phyloP scores from a whole-genome alignment of 2,797 vertebrate species.

The Champsocephalus esox region DNA sequence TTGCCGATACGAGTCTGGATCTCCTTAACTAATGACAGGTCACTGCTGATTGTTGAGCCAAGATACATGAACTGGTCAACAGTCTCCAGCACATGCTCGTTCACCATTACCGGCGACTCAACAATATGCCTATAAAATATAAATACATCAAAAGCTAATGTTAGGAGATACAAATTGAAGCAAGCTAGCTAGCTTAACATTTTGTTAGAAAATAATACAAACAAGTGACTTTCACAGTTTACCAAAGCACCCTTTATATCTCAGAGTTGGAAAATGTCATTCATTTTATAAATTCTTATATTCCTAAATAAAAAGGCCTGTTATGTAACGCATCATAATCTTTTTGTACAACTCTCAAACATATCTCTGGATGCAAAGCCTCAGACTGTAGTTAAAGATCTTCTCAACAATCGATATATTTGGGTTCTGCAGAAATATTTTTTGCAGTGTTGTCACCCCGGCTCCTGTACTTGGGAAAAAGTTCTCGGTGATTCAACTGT shows the following conservation, averaged over 20 bases:
- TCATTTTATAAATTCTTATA: background rate
- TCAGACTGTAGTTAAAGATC: background rate
- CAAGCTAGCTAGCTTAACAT: no score
- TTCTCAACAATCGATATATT: background rate
- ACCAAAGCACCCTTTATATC: background rate
- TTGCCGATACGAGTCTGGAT: no score
- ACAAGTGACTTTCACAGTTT: no score
- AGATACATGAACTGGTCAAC: no score
- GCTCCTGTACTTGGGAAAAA: constrained; percentile 89
- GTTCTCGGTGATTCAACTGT: constrained; percentile 92
- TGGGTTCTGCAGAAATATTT: constrained; percentile 25
- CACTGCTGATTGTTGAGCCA: no score
- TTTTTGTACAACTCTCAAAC: background rate
- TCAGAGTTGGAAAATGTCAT: background rate
- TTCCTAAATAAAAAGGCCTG: background rate
- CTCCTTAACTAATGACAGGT: no score
- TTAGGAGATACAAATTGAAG: no score
- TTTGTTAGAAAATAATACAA: no score
- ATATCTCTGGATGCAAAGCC: background rate
- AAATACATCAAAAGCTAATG: no score
- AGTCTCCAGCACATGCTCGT: no score
- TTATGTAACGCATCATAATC: background rate
- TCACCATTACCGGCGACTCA: no score
- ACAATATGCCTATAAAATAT: no score
- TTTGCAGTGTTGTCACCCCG: constrained; percentile 67